Evolutionary conservation across 2,797 vertebrate genomes (phyloP), one percentile per base, ranked within the genome.

Genomic region (Thamnophis elegans): DNA sequence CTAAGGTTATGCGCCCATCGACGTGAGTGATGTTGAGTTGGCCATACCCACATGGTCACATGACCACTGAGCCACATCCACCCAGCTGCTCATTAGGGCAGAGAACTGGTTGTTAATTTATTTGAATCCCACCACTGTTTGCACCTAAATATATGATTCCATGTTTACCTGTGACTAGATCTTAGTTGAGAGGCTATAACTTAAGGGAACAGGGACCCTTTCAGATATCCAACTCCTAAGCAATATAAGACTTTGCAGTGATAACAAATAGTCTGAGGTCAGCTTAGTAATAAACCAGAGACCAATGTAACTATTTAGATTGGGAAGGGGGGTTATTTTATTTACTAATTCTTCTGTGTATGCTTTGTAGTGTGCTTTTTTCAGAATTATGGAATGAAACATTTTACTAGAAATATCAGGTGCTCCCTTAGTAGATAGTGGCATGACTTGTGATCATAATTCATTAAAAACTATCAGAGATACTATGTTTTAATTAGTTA

Each of bases 401-500:
- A 55, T 32, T 60, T 86, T 53, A 91, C 6, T 2, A 91, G 26
- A 32, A 53, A 54, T 26, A 53, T n/a, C 51, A 32, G n/a, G 20
- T 92, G 42, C 62, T 95, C 92, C 86, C 89, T 86, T 89, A 47
- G 92, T 68, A 59, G 73, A 90, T 9, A 56, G 89, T 42, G n/a
- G 28, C 89, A 36, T 0, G 16, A 54, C 3, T 95, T 82, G 85
- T 86, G 95, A 94, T 59, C 92, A 16, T 18, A 62, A 95, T 26
- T 93, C 65, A 92, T 32, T 91, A 36, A 96, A 95, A 58, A 59
- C 93, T 65, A 11, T 9, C 16, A 1, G 54, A 28, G 89, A 94
- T 32, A 94, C 53, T 51, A 89, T 13, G 10, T 47, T 82, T 14
- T 82, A 85, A 88, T 94, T 96, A 86, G 51, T 94, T 92, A 93